Conservation (phyloP, 2,113 vertebrate genomes). For the Tapirus terrestris region DNA sequence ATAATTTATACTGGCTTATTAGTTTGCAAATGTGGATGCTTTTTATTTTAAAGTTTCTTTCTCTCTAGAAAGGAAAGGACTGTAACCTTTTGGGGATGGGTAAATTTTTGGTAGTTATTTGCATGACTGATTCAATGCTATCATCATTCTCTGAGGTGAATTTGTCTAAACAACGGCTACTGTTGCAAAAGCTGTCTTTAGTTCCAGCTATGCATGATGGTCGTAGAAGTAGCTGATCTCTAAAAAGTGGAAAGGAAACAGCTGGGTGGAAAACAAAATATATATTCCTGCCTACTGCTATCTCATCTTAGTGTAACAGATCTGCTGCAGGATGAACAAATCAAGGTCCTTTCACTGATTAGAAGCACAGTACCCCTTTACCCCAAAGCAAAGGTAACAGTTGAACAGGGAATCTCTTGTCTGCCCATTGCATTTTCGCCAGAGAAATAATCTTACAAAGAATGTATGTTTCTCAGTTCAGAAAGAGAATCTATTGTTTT, state of each 20-base stretch:
- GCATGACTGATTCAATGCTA: background rate
- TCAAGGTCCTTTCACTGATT: background rate
- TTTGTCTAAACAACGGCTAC: background rate
- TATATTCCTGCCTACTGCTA: background rate
- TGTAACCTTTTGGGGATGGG: background rate
- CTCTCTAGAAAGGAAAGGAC: background rate
- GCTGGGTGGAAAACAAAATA: background rate
- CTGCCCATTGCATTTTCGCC: background rate
- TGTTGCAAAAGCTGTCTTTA: background rate
- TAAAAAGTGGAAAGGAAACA: background rate
- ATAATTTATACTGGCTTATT: background rate
- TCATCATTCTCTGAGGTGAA: background rate
- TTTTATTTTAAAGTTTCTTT: background rate
- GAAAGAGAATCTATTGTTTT: background rate
- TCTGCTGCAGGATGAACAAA: background rate
- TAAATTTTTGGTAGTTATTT: background rate
- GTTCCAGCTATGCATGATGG: background rate
- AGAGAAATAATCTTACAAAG: background rate
- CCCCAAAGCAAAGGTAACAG: background rate
- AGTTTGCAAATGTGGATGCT: background rate
- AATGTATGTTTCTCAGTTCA: background rate
- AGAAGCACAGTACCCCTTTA: background rate
- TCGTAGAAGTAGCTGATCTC: background rate
- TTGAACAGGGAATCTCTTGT: background rate
- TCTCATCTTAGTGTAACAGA: background rate